Evolutionary conservation across 2,797 vertebrate species (phyloP), one percentile per base, ranked within the genome.

Genomic region (Emydoidea blandingii): DNA sequence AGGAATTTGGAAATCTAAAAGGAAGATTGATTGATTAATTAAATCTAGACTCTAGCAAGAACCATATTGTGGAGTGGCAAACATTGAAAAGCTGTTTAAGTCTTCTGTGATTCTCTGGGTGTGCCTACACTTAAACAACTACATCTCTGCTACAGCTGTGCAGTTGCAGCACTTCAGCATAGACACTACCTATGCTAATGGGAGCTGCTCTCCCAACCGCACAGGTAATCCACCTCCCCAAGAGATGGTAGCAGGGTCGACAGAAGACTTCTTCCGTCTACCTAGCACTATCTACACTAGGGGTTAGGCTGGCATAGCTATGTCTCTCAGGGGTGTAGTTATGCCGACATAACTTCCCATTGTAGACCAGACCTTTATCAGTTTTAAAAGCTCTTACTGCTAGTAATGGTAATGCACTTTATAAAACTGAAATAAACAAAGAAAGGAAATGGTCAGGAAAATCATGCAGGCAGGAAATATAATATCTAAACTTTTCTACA

Each of bases 1-100:
- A 57, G 79, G 85, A 94, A 94, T n/a, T 4, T 76, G n/a, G 8
- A 59, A 83, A 37, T 80, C 9, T 82, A 84, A 92, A 96, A 62
- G 21, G 16, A 41, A 56, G 50, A 23, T 88, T 93, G 50, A 23
- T 88, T 93, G 44, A 91, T 62, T 85, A 57, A 90, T 68, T 85
- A 76, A 82, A 86, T 4, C n/a, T 25, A 23, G 59, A n/a, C 12
- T 79, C 37, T 85, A 47, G 79, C 49, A 65, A 90, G 15, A 52
- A 54, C 31, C 62, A n/a, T 37, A 83, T 82, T 25, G 50, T 53
- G 44, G n/a, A 65, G n/a, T 72, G 19, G 23, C 8, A 1, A 8
- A 68, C 8, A 49, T 23, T 50, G 41, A 44, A 74, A 88, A 31
- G 19, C 44, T 21, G 2, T 44, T 91, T 92, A 82, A 92, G 11